phyloP scores from a whole-genome alignment of 2,113 vertebrate species.

The Brachirus orientalis region DNA sequence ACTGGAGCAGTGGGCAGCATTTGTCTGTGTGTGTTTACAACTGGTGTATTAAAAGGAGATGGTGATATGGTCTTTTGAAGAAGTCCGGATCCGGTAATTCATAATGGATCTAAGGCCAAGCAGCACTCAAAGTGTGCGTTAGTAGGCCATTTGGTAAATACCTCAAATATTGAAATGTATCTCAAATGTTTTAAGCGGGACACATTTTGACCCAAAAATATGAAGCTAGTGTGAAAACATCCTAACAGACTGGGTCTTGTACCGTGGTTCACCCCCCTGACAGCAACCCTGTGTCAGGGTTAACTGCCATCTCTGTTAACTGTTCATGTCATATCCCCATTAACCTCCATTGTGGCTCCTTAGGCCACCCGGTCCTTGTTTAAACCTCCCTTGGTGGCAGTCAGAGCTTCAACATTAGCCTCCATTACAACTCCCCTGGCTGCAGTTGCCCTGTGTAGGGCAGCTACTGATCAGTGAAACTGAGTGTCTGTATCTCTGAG shows the following conservation, averaged over 20 bases:
- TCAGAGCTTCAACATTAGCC: slow-evolving; percentile 78
- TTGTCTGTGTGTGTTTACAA: too few species aligned
- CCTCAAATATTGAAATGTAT: too few species aligned
- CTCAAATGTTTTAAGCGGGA: not conserved
- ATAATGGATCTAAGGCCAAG: too few species aligned
- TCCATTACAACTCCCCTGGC: slow-evolving; percentile 80
- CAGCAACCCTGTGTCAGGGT: slow-evolving; percentile 65
- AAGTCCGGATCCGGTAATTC: too few species aligned
- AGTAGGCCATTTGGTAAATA: too few species aligned
- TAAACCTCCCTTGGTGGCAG: slow-evolving; percentile 73
- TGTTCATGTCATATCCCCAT: slow-evolving; percentile 80
- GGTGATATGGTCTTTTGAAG: too few species aligned
- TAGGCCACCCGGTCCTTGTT: slow-evolving; percentile 61
- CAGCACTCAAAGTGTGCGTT: too few species aligned
- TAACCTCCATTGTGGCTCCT: slow-evolving; percentile 77
- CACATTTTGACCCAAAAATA: not conserved
- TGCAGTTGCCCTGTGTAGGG: slow-evolving; percentile 74
- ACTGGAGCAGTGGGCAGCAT: too few species aligned
- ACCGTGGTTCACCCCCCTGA: not conserved
- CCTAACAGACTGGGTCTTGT: slow-evolving; percentile 12
- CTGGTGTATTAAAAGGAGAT: too few species aligned
- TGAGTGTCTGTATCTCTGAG: slow-evolving; percentile 61
- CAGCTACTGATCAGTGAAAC: slow-evolving; percentile 62
- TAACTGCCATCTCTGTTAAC: slow-evolving; percentile 81
- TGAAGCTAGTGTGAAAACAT: slow-evolving; percentile 9